phyloP scores from a whole-genome alignment of 2,888 invertebrate species.

The Apamea monoglypha region DNA sequence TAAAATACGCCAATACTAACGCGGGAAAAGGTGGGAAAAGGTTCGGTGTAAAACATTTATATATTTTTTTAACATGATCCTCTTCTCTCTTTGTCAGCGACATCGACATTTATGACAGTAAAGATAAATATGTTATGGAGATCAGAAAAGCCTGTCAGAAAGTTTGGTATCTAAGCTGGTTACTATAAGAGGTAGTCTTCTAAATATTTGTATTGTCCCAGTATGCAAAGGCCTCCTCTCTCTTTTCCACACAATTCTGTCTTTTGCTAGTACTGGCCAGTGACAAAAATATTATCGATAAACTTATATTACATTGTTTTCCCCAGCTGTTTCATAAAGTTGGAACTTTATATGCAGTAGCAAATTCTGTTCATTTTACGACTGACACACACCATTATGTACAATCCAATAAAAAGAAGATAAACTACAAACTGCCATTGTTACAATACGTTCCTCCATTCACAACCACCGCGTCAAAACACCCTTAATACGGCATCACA shows the following conservation, averaged over 20 bases:
- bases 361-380: conserved; percentile 26
- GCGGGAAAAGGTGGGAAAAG: conserved; percentile 23
- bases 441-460: conserved; percentile 19
- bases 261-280: neutral
- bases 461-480: conserved; percentile 35
- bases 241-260: neutral
- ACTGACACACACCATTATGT: conserved; percentile 21
- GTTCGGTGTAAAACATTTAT: neutral
- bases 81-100: neutral
- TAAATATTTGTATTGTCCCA: neutral
- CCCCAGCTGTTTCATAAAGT: conserved; percentile 6
- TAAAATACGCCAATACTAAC: conserved; percentile 60
- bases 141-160: neutral
- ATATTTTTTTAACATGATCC: neutral
- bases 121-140: neutral
- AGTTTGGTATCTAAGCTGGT: neutral
- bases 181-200: neutral
- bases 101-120: neutral
- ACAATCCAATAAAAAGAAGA: conserved; percentile 47
- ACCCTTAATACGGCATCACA: conserved; percentile 44
- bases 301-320: neutral
- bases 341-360: neutral
- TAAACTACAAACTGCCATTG: conserved; percentile 33
- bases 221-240: fast-evolving
- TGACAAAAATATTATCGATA: neutral